Evolutionary conservation across 1,140 invertebrate species (phyloP), one percentile per base, ranked within the genome.

Genomic region (Saccostrea glomerata): DNA sequence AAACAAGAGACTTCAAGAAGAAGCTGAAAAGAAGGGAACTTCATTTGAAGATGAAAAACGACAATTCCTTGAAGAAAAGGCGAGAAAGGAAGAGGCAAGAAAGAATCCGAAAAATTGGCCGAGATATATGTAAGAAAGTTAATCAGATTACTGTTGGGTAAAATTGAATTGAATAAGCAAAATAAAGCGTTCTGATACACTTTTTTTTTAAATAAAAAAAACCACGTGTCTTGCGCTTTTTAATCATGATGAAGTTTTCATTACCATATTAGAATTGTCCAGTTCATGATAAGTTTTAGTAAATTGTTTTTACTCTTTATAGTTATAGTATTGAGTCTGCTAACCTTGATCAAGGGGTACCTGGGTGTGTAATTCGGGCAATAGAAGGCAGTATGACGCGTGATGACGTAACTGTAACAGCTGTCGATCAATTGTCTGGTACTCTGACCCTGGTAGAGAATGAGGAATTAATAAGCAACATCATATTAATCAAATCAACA

Each of bases 391-490:
- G 86, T 47, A 55, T 94, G 77, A 54, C 70, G 4, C 89, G 90
- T 20, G 91, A 92, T 25, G 93, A 94, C 86, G 82, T 94, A 13
- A 87, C 89, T 23, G 92, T 92, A 15, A 87, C 86, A 20, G 82
- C 84, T 60, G 84, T 94, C 6, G 90, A 93, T 70, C 92, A 92
- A 63, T 82, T 92, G 13, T 66, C 90, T 5, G 92, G 89, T 13
- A 63, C 84, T 23, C 36, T 93, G 36, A 86, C 82, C 0, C 85
- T 94, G 25, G 77, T 70, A 0, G 91, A 93, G 47, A 92, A 91
- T n/a, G 94, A 94, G 73, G 94, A 94, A 84, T 91, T 94, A 36
- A 89, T 94, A 70, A 93, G 93, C 86, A 93, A 94, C 84, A 92
- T 94, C 17, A 89, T 94, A 20, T 56, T 87, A 13, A 60, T 94